Base-by-base conservation (phyloP, 2,888 invertebrate genomes). In the Cataglyphis cursor region DNA sequence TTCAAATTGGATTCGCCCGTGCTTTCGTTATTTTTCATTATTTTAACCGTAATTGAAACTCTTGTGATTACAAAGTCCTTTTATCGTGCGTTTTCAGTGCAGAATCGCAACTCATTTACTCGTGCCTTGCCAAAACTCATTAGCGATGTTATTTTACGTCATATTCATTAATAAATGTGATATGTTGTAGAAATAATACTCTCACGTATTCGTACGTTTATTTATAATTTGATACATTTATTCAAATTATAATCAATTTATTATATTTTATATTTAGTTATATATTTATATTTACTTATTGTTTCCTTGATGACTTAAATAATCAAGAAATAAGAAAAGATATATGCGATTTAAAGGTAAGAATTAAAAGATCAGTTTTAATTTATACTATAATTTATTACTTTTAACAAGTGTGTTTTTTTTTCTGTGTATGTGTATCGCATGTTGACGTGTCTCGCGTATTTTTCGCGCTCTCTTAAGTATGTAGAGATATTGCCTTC, bases 321-420 rank as follows among this genome's bases (percentile, higher is more conserved):
- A 31, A 41, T 15, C n/a, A 5, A n/a, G 38, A 65, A n/a, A 1
- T 2, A 18, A 44, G 21, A n/a, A 59, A 8, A 78, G 21, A 44
- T 51, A 51, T 48, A 48, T 10, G 12, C 15, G 57, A 41, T 57
- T 6, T 9, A 5, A 12, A 44, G 66, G 31, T n/a, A 57, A 21
- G 31, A 68, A 76, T 57, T n/a, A 70, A 12, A 61, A 80, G 12
- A 18, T 57, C 51, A 70, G 15, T 24, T 72, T 72, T 84, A 64
- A 88, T 92, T 92, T 91, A 91, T 91, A 85, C 92, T 92, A 91
- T 92, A 90, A 90, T 92, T 92, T 93, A 92, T 92, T 93, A 87
- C 87, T 92, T 90, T 93, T 92, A 93, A 92, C 92, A 92, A 92
- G 88, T 91, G 87, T 88, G 72, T 65, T 68, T 87, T 68, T 87